A percentile compares a stretch with the other conserved stretches of the same genome.
These are phyloP conservation scores for Caenorhabditis angaria DNA, from an alignment of 2,888 invertebrate species.

Conservation along the genomic window DNA sequence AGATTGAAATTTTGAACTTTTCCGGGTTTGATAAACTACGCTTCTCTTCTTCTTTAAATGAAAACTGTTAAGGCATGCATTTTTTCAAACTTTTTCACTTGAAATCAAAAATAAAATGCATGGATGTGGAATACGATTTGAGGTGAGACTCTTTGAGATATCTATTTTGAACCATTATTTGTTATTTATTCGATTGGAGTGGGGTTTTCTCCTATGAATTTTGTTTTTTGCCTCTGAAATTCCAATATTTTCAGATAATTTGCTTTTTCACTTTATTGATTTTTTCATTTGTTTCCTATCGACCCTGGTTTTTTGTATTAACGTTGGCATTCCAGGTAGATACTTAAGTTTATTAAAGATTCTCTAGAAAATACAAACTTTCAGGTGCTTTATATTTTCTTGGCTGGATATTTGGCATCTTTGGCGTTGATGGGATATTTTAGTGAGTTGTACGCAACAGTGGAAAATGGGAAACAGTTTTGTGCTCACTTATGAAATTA, in stretches of 20 bases:
- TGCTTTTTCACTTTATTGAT: conserved; percentile 32
- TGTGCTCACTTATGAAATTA: no score
- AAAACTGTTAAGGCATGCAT: background rate
- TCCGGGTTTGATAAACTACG: conserved; percentile 7
- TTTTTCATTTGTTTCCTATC: conserved; percentile 32
- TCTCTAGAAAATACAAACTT: conserved; percentile 8
- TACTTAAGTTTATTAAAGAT: background rate
- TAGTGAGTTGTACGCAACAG: conserved; percentile 26
- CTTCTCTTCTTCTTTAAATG: background rate
- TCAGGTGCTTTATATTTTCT: conserved; percentile 26
- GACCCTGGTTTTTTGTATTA: conserved; percentile 39
- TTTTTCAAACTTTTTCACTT: conserved; percentile 25
- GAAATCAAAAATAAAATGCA: no score
- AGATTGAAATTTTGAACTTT: conserved; percentile 64
- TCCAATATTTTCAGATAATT: conserved; percentile 9
- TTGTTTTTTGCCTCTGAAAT: background rate
- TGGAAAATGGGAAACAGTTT: no score
- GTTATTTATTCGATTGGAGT: conserved; percentile 33
- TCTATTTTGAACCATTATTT: conserved; percentile 24
- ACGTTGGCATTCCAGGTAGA: conserved; percentile 25
- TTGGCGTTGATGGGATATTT: conserved; percentile 40
- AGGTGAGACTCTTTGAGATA: no score
- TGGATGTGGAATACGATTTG: no score
- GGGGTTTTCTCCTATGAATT: background rate
- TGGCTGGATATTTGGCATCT: conserved; percentile 34